Base-by-base conservation (phyloP, 2,888 invertebrate species). In the Junonia oenone region DNA sequence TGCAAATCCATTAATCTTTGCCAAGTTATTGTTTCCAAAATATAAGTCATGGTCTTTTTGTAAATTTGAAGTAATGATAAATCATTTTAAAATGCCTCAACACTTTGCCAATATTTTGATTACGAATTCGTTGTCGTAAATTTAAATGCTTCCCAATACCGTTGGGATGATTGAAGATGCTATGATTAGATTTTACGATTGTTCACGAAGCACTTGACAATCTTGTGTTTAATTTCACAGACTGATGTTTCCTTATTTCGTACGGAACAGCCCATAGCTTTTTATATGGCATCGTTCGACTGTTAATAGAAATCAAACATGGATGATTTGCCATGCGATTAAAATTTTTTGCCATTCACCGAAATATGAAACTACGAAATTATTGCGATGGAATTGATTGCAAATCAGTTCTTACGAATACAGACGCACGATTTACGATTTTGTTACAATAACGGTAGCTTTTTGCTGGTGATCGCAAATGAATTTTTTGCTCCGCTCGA, bases 351-450 rank as follows among this genome's bases (percentile, higher is more conserved):
- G 46, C 38, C 55, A 51, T 26, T 55, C 58, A 57, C 52, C 61
- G 56, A 59, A 65, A 63, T 66, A 63, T 58, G 59, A 62, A 62
- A 63, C 59, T 59, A 62, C 52, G 58, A 55, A 40, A 56, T 56
- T 60, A 63, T 65, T 64, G 55, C 55, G 35, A 51, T 54, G 45
- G 57, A 46, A 59, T 58, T 51, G 51, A 60, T 63, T 60, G 54
- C 50, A 58, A 65, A 64, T 64, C 58, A 63, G 61, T 60, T 55
- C 58, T 51, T 57, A 57, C 54, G 48, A 63, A 61, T 61, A 59
- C 63, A 66, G 57, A 66, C 66, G 67, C 69, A 69, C 69, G 72
- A 65, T 59, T 65, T 55, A 58, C 68, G 63, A 68, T 70, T 71
- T 68, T 63, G 58, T 64, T 62, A 66, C 61, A 61, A 67, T 65